Percentiles rank a stretch among this genome's conserved stretches.
Evolutionary conservation across 53 echinoderm and acorn worm genomes (phyloP).

Genomic region (Echinarachnius parma): DNA sequence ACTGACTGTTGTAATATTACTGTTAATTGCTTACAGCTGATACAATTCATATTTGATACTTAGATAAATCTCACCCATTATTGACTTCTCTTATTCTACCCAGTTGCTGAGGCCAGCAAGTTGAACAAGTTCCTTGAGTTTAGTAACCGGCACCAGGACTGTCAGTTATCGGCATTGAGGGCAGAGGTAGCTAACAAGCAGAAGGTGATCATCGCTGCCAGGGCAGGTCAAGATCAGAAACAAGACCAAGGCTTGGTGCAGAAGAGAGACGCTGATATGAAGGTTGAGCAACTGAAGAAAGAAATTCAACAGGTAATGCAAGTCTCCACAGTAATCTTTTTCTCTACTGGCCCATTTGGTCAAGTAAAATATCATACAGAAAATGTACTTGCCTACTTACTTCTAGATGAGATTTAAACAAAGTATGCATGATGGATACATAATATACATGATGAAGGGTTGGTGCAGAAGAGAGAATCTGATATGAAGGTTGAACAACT

Average conservation of each 20-base stretch:
- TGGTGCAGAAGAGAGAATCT: no score
- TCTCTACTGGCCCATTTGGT: no score
- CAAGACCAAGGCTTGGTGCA: constrained; percentile 5
- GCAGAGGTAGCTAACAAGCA: constrained; percentile 49
- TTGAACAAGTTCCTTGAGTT: constrained; percentile 55
- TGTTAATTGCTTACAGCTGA: no score
- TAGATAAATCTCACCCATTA: neutral
- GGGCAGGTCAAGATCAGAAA: constrained; percentile 28
- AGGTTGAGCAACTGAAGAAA: constrained; percentile 21
- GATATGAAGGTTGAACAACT: no score
- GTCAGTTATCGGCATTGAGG: constrained; percentile 42
- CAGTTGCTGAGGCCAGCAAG: constrained; percentile 60
- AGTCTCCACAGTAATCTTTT: no score
- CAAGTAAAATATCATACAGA: no score
- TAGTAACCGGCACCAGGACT: constrained; percentile 68
- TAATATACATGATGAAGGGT: no score
- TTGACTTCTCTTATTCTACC: neutral
- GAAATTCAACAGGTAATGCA: constrained; percentile 25
- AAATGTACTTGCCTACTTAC: no score
- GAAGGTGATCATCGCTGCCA: constrained; percentile 46
- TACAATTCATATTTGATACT: no score
- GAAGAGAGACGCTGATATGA: constrained; percentile 1
- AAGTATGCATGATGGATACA: no score
- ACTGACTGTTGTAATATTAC: no score
- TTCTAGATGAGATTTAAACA: no score